A percentile compares a stretch with the other conserved stretches of the same genome.
Evolutionary conservation across 1,140 invertebrate species (phyloP).

Genomic region (Capitella teleta): DNA sequence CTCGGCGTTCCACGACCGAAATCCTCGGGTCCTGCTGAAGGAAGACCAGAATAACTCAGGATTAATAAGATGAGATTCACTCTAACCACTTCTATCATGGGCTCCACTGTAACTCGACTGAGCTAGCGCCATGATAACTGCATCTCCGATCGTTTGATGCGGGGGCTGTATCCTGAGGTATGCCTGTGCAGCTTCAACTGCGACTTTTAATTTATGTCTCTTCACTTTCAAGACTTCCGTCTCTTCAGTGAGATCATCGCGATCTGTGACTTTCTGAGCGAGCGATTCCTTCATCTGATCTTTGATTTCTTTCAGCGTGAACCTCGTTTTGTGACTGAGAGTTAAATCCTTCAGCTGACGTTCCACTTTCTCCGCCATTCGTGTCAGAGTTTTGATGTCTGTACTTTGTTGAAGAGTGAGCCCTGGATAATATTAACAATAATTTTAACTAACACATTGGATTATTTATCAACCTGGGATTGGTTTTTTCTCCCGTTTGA

Average conservation of each 20-base stretch:
- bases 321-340: slow-evolving; percentile 29
- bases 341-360: slow-evolving; percentile 33
- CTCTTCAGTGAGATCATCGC: slow-evolving; percentile 12
- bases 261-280: slow-evolving; percentile 20
- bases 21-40: too few species aligned
- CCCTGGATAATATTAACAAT: too few species aligned
- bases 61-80: background rate
- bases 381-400: slow-evolving; percentile 25
- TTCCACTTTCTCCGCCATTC: slow-evolving; percentile 29
- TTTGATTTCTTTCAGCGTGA: slow-evolving; percentile 28
- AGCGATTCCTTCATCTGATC: slow-evolving; percentile 30
- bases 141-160: slow-evolving; percentile 38
- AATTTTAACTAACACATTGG: too few species aligned
- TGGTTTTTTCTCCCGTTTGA: slow-evolving; percentile 19
- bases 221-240: slow-evolving; percentile 11
- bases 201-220: slow-evolving; percentile 18
- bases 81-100: background rate
- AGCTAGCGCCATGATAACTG: slow-evolving; percentile 25
- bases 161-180: slow-evolving; percentile 36
- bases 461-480: slow-evolving; percentile 3
- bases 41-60: too few species aligned
- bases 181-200: slow-evolving; percentile 30
- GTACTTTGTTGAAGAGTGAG: slow-evolving; percentile 34
- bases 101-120: background rate
- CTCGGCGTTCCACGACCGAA: too few species aligned